These are phyloP conservation scores for Cybosia mesomella DNA, from an alignment of 2,888 invertebrate genomes.

Conservation along the genomic window DNA sequence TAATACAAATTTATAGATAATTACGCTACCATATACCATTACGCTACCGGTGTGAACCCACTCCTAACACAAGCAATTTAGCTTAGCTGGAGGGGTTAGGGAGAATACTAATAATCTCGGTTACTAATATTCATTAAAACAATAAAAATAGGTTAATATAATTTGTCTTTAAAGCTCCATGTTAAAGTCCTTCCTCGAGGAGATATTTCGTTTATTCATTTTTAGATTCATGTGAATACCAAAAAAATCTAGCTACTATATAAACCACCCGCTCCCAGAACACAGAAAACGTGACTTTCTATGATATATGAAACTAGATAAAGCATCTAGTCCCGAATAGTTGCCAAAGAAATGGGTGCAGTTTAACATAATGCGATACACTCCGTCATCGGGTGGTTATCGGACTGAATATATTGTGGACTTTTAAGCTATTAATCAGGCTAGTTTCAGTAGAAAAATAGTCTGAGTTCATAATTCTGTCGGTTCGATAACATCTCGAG, in stretches of 20 bases:
- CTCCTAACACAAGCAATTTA: too few species aligned
- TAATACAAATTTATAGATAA: too few species aligned
- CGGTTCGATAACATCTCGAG: slow-evolving; percentile 43
- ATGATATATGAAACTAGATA: slow-evolving; percentile 76
- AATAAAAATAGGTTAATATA: neutral
- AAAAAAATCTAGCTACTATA: slow-evolving; percentile 44
- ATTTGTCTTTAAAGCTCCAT: too few species aligned
- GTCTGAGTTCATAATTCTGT: slow-evolving; percentile 50
- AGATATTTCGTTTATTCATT: neutral
- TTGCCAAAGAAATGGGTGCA: slow-evolving; percentile 74
- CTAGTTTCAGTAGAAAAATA: slow-evolving; percentile 59
- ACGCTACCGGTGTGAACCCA: too few species aligned
- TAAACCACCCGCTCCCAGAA: slow-evolving; percentile 44
- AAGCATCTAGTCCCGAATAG: slow-evolving; percentile 69
- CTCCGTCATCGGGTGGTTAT: slow-evolving; percentile 78
- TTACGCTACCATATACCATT: too few species aligned
- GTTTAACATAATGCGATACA: slow-evolving; percentile 77
- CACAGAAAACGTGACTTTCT: slow-evolving; percentile 54
- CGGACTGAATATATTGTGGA: slow-evolving; percentile 72
- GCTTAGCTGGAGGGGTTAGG: too few species aligned
- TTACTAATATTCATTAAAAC: too few species aligned
- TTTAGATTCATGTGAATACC: slow-evolving; percentile 7
- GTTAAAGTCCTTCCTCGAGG: neutral
- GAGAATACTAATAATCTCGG: too few species aligned
- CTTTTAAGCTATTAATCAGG: slow-evolving; percentile 67